These are phyloP conservation scores for Nebria ingens DNA, from an alignment of 1,140 invertebrate species.

Conservation along the genomic window DNA sequence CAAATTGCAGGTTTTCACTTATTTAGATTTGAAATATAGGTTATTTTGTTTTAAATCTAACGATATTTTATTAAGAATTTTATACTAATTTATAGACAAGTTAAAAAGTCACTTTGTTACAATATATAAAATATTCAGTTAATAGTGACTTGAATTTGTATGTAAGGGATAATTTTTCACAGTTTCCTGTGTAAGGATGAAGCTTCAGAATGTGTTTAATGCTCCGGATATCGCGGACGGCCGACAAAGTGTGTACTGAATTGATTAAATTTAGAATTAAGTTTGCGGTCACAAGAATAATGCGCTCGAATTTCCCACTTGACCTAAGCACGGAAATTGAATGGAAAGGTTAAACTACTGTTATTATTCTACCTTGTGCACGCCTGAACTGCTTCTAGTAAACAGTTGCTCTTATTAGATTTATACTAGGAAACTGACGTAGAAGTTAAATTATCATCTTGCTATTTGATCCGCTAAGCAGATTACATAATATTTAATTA, in stretches of 20 bases:
- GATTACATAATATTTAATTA: not conserved
- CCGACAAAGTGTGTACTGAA: conserved; percentile 1
- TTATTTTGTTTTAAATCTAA: too few relatives aligned
- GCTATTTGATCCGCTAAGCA: not conserved
- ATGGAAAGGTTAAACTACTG: conserved; percentile 9
- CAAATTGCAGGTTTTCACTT: too few relatives aligned
- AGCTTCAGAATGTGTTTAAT: too few relatives aligned
- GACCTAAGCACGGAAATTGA: conserved; percentile 7
- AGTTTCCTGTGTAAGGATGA: too few relatives aligned
- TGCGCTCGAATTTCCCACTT: conserved; percentile 8
- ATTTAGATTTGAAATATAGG: too few relatives aligned
- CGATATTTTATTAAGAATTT: too few relatives aligned
- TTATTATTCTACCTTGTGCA: conserved; percentile 1
- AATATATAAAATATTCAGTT: too few relatives aligned
- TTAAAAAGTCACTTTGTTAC: too few relatives aligned
- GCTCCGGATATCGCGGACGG: too few relatives aligned
- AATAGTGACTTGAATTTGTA: too few relatives aligned
- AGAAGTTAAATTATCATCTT: not conserved
- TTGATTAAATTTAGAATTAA: conserved; percentile 9
- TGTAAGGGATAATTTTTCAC: too few relatives aligned
- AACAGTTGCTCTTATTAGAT: not conserved
- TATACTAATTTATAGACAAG: too few relatives aligned
- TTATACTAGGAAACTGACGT: not conserved
- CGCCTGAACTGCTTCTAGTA: not conserved
- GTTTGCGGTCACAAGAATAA: conserved; percentile 7